Evolutionary conservation across 2,888 invertebrate genomes (phyloP).

Genomic region (Labia minor): DNA sequence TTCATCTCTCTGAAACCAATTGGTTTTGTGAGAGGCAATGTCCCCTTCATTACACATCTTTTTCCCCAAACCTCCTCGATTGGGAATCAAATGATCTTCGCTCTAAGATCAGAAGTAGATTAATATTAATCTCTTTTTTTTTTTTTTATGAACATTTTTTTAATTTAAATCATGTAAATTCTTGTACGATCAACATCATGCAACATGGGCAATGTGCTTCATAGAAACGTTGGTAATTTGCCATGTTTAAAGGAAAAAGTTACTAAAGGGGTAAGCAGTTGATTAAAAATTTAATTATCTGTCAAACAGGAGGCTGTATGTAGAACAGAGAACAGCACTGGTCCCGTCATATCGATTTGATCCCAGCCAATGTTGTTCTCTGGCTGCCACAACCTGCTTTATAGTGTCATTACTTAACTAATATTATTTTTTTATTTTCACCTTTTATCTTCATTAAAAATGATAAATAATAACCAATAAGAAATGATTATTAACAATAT

Average conservation of each 20-base stretch:
- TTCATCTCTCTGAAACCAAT: not conserved
- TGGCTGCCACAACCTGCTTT: not conserved
- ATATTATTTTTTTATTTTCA: too few species aligned
- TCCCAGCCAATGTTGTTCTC: not conserved
- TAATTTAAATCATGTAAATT: not conserved
- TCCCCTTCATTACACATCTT: not conserved
- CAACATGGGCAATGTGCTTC: not conserved
- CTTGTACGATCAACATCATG: not conserved
- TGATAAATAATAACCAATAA: too few species aligned
- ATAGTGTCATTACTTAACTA: not conserved
- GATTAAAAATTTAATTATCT: not conserved
- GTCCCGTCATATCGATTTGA: not conserved
- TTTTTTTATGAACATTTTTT: too few species aligned
- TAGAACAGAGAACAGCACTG: not conserved
- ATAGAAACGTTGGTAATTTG: not conserved
- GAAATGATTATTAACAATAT: too few species aligned
- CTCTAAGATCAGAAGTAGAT: not conserved
- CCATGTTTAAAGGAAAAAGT: not conserved
- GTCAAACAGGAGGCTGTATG: too few species aligned
- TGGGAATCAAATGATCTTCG: not conserved
- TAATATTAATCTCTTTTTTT: not conserved
- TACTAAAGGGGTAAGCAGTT: not conserved
- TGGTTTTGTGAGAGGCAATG: not conserved
- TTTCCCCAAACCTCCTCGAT: not conserved
- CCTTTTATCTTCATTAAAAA: too few species aligned